Conservation (phyloP, 2,113 vertebrate species). For the Corythornis madagascariensis region DNA sequence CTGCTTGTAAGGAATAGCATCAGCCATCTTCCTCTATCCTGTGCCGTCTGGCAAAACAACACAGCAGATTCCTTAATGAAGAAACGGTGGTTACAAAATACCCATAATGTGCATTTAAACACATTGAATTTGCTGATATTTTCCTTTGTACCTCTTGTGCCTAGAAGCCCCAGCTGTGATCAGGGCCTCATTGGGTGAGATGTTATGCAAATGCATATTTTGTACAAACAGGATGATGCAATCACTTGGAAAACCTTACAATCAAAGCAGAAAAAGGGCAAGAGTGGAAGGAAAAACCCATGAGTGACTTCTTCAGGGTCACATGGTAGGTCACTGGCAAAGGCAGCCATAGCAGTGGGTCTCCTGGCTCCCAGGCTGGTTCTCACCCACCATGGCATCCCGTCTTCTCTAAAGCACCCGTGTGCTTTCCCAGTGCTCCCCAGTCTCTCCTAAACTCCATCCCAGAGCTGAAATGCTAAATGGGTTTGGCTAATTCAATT, state of each 20-base stretch:
- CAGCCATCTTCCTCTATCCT: background rate
- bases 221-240: slow-evolving; percentile 31
- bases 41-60: background rate
- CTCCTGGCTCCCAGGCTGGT: background rate
- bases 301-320: background rate
- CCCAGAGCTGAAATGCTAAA: background rate
- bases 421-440: background rate
- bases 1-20: background rate
- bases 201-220: slow-evolving; percentile 37
- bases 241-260: slow-evolving; percentile 7
- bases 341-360: background rate
- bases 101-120: background rate
- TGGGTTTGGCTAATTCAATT: background rate
- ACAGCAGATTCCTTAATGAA: background rate
- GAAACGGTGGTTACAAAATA: background rate
- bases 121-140: background rate
- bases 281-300: background rate
- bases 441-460: background rate
- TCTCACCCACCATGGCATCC: background rate
- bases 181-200: background rate
- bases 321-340: background rate
- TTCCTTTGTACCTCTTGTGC: background rate
- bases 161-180: slow-evolving; percentile 9
- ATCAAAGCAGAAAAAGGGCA: background rate
- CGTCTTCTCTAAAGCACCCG: background rate